These are phyloP conservation scores for Brachionus plicatilis DNA, from an alignment of 1,140 invertebrate genomes.

Conservation along the genomic window DNA sequence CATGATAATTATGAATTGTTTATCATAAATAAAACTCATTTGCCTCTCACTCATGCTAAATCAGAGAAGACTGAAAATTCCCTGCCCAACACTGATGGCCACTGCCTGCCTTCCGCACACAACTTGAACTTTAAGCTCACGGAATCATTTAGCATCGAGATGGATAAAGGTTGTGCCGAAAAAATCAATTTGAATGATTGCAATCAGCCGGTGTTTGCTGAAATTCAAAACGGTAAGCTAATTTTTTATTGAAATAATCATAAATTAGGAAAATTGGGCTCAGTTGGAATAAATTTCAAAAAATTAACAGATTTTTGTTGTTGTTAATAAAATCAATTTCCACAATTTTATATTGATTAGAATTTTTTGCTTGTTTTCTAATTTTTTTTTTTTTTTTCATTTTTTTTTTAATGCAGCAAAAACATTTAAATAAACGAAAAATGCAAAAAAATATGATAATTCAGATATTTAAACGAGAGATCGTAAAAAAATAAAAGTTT, in stretches of 20 bases:
- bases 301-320: neutral
- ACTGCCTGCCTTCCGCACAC: neutral
- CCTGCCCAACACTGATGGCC: neutral
- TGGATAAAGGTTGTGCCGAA: neutral
- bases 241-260: neutral
- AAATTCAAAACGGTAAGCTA: constrained; percentile 32
- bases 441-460: too few species aligned
- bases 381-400: too few species aligned
- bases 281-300: neutral
- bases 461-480: too few species aligned
- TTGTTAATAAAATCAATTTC: neutral
- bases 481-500: too few species aligned
- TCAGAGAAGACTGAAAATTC: neutral
- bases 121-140: neutral
- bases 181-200: neutral
- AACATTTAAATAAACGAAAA: too few species aligned
- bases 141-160: neutral
- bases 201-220: neutral
- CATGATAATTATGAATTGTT: neutral
- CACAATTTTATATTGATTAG: neutral
- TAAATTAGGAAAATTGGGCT: neutral
- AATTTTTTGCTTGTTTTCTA: too few species aligned
- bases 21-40: neutral
- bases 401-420: too few species aligned
- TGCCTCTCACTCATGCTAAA: neutral